Evolutionary conservation across 2,797 vertebrate genomes (phyloP).

Genomic region (Anomalospiza imberbis): DNA sequence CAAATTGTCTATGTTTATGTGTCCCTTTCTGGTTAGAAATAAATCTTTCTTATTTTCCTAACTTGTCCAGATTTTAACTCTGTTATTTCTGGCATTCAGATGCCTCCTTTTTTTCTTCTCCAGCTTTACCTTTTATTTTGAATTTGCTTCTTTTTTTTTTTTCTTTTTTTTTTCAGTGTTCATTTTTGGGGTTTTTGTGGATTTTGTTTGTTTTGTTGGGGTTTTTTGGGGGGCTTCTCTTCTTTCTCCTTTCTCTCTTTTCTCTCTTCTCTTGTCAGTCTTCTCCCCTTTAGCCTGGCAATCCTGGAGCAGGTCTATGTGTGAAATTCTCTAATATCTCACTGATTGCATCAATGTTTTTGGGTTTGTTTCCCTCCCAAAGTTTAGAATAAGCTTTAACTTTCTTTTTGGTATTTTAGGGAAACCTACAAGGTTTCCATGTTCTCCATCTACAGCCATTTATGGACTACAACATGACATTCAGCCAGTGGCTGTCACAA

Average conservation of each 20-base stretch:
- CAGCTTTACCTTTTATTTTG: accelerated
- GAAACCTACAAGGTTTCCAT: neutral
- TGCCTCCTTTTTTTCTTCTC: neutral
- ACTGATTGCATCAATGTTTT: neutral
- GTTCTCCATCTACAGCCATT: neutral
- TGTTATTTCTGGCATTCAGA: neutral
- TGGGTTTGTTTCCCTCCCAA: neutral
- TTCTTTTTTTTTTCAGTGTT: neutral
- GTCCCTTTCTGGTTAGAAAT: neutral
- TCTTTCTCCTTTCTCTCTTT: neutral
- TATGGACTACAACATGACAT: neutral
- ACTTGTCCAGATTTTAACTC: neutral
- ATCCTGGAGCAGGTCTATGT: neutral
- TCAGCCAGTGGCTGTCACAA: neutral
- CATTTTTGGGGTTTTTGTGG: no score
- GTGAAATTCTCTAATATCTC: neutral
- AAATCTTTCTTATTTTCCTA: neutral
- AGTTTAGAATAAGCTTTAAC: neutral
- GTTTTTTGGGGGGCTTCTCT: neutral
- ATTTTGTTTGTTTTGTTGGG: neutral
- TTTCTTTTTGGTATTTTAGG: neutral
- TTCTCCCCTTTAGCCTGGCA: neutral
- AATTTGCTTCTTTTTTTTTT: neutral
- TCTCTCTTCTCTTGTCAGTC: accelerated
- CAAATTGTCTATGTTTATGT: neutral